These are phyloP conservation scores for Mythimna albipuncta DNA, from an alignment of 2,888 invertebrate species.

Conservation along the genomic window DNA sequence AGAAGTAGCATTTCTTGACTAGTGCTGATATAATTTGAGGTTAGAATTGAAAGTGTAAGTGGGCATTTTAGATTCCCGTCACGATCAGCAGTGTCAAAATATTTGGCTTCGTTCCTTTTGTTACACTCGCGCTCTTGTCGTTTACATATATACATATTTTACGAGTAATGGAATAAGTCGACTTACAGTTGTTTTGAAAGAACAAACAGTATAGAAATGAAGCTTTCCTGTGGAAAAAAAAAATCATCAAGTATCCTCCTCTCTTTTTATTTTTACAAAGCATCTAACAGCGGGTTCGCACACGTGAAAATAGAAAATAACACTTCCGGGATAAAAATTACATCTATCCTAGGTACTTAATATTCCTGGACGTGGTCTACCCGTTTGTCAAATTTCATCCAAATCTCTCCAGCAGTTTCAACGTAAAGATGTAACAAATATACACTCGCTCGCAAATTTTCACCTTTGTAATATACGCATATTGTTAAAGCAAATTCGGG, in stretches of 20 bases:
- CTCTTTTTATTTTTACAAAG: too few species aligned
- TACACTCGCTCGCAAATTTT: too few species aligned
- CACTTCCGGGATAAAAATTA: too few species aligned
- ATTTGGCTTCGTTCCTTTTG: constrained; percentile 65
- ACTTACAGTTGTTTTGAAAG: constrained; percentile 23
- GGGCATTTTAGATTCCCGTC: constrained; percentile 65
- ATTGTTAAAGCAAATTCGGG: too few species aligned
- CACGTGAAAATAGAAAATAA: too few species aligned
- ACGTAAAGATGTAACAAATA: too few species aligned
- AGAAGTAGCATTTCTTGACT: constrained; percentile 1
- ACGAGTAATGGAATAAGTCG: constrained; percentile 6
- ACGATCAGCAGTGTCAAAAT: constrained; percentile 68
- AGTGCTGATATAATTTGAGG: constrained; percentile 30
- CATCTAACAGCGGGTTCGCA: too few species aligned
- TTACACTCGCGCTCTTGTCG: constrained; percentile 30
- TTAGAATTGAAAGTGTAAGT: constrained; percentile 69
- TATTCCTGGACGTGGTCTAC: too few species aligned
- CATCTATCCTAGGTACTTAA: too few species aligned
- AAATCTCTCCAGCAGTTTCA: too few species aligned
- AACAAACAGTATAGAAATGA: not conserved
- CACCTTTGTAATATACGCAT: too few species aligned
- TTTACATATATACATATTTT: constrained; percentile 35
- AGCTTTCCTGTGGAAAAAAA: not conserved
- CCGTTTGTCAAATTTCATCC: too few species aligned
- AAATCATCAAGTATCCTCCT: not conserved